A percentile compares a stretch with the other conserved stretches of the same genome.
phyloP scores from a whole-genome alignment of 2,113 vertebrate genomes.

The Willisornis vidua region DNA sequence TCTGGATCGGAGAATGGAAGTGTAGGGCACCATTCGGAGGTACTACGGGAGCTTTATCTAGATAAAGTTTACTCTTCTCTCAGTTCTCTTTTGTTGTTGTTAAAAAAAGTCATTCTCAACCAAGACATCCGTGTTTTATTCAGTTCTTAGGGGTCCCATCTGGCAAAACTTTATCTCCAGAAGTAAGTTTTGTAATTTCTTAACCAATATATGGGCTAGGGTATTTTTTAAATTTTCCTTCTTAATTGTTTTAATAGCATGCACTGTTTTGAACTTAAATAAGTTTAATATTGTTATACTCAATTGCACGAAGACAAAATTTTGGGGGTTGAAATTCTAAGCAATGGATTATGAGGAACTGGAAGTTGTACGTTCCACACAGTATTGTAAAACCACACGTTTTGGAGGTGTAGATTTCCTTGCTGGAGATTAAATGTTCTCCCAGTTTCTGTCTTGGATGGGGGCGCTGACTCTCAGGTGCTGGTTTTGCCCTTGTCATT shows the following conservation, averaged over 20 bases:
- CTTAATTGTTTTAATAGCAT: background rate
- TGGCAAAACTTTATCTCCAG: background rate
- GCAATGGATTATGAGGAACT: background rate
- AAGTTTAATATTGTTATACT: background rate
- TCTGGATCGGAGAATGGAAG: constrained; percentile 82
- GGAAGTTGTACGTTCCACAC: background rate
- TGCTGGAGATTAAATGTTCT: background rate
- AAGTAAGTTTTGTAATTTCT: background rate
- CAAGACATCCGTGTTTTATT: background rate
- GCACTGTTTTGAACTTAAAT: background rate
- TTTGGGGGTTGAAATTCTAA: background rate
- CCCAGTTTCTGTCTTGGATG: background rate
- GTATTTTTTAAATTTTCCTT: background rate
- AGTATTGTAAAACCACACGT: accelerated
- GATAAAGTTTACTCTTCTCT: background rate
- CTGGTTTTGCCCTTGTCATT: background rate
- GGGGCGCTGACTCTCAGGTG: background rate
- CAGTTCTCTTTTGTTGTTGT: background rate
- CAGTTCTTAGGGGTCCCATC: background rate
- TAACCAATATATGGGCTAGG: background rate
- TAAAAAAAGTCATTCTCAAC: background rate
- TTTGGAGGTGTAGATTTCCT: background rate
- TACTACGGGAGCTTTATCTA: constrained; percentile 33
- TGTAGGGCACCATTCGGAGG: constrained; percentile 84
- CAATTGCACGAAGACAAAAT: background rate